Conservation (phyloP, 1,140 invertebrate genomes). For the Euschistus heros region DNA sequence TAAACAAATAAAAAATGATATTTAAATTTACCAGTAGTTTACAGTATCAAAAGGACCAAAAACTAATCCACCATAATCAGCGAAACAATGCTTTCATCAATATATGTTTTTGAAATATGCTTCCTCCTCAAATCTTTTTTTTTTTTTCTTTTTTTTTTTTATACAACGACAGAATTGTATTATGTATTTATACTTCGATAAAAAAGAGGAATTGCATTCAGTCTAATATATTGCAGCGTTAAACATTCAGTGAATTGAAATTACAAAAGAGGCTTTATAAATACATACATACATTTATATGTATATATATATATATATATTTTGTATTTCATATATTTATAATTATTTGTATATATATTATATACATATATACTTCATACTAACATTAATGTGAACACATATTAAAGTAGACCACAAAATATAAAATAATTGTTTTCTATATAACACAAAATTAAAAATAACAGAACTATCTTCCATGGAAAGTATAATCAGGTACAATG, state of each 20-base stretch:
- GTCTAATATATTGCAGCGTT: slow-evolving; percentile 5
- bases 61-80: too few relatives aligned
- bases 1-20: too few relatives aligned
- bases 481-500: slow-evolving; percentile 14
- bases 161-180: neutral
- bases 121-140: neutral
- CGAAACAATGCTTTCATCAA: too few relatives aligned
- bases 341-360: neutral
- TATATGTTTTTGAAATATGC: slow-evolving; percentile 8
- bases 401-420: slow-evolving; percentile 10
- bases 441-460: slow-evolving; percentile 5
- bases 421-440: neutral
- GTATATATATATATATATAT: too few relatives aligned
- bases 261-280: slow-evolving; percentile 12
- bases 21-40: too few relatives aligned
- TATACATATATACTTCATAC: slow-evolving; percentile 13
- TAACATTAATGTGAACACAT: slow-evolving; percentile 12
- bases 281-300: neutral
- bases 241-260: slow-evolving; percentile 6
- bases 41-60: too few relatives aligned
- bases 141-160: neutral
- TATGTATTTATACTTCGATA: neutral
- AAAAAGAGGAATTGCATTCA: slow-evolving; percentile 12
- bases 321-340: too few relatives aligned
- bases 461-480: neutral